A percentile compares a stretch with the other conserved stretches of the same genome.
Evolutionary conservation across 2,888 invertebrate species (phyloP).

Genomic region (Harpagoxenus sublaevis): DNA sequence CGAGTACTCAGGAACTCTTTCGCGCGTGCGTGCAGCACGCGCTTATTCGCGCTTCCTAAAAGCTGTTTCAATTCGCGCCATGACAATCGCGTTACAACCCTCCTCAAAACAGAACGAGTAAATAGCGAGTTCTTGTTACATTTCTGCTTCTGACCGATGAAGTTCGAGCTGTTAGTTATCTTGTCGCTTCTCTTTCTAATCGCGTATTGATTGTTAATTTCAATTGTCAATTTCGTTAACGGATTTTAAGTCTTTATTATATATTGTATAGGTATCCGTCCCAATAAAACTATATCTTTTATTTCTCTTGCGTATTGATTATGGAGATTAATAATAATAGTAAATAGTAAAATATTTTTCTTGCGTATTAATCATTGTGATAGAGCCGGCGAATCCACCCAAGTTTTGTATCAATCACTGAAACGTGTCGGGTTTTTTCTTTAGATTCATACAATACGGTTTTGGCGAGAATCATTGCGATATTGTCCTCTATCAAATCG

Average conservation of each 20-base stretch:
- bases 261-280: neutral
- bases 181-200: neutral
- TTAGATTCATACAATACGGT: neutral
- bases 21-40: conserved; percentile 73
- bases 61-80: conserved; percentile 58
- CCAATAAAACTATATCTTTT: neutral
- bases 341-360: neutral
- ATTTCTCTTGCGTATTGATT: neutral
- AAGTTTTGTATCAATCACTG: neutral
- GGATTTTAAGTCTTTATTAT: neutral
- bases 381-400: neutral
- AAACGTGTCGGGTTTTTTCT: neutral
- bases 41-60: conserved; percentile 62
- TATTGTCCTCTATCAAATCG: conserved; percentile 53
- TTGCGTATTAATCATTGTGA: neutral
- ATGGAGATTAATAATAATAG: neutral
- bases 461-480: conserved; percentile 19
- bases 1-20: conserved; percentile 69
- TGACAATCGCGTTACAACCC: conserved; percentile 44
- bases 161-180: neutral
- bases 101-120: conserved; percentile 1
- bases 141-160: neutral
- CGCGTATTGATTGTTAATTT: neutral
- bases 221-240: neutral
- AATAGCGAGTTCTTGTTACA: conserved; percentile 17